Conservation (phyloP, 2,888 invertebrate genomes). For the Fabriciana adippe region DNA sequence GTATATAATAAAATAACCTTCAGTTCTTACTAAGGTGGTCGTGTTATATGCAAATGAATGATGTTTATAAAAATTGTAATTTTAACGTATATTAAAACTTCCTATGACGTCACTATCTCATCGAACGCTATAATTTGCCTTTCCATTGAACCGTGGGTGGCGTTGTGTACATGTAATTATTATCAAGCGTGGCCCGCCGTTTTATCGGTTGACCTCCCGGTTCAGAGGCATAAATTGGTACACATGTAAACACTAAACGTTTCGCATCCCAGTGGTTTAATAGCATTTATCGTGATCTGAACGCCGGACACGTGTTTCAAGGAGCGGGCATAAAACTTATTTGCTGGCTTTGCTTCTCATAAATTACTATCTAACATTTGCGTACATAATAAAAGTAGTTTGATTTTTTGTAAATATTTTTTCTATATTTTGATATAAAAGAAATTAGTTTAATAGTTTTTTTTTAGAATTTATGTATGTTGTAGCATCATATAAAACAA, state of each 20-base stretch:
- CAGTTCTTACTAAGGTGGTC: too few species aligned
- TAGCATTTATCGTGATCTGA: slow-evolving; percentile 26
- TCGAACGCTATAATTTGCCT: slow-evolving; percentile 19
- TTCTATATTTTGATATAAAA: too few species aligned
- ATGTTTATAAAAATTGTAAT: not conserved
- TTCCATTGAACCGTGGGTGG: slow-evolving; percentile 28
- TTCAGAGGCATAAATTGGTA: slow-evolving; percentile 59
- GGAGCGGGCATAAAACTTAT: not conserved
- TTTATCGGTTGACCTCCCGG: slow-evolving; percentile 54
- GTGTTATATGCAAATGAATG: too few species aligned
- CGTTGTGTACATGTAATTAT: slow-evolving; percentile 68
- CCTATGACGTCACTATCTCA: slow-evolving; percentile 18
- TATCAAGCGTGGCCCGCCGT: slow-evolving; percentile 56
- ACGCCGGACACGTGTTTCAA: slow-evolving; percentile 21
- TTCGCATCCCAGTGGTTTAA: slow-evolving; percentile 30
- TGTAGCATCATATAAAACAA: too few species aligned
- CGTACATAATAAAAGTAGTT: too few species aligned
- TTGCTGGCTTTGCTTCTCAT: not conserved
- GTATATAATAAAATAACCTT: too few species aligned
- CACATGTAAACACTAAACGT: slow-evolving; percentile 49
- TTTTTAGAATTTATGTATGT: too few species aligned
- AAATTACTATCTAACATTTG: not conserved
- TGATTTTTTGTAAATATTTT: not conserved
- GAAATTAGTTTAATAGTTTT: too few species aligned
- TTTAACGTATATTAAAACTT: not conserved